Percentiles rank a stretch among this genome's conserved stretches.
Conservation (phyloP, 1,140 invertebrate species). For the Micrasema longulum region DNA sequence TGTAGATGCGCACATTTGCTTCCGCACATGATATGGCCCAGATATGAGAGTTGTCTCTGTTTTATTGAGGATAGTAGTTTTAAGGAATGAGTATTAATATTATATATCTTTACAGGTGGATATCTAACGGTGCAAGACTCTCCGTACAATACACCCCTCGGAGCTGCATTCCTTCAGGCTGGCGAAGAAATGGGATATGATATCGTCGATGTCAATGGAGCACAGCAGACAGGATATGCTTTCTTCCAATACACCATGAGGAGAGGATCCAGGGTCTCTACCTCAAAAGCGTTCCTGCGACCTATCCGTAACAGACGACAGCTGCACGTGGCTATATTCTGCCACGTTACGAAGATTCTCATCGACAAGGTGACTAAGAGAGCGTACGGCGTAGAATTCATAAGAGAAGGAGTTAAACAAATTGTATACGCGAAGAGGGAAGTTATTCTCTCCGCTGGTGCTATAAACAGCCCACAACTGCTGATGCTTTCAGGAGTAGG, state of each 20-base stretch:
- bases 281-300: conserved; percentile 84
- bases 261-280: conserved; percentile 79
- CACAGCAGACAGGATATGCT: conserved; percentile 84
- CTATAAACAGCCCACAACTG: conserved; percentile 82
- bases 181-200: conserved; percentile 92
- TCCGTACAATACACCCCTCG: conserved; percentile 84
- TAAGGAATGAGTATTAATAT: not conserved
- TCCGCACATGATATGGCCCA: too few relatives aligned
- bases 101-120: conserved; percentile 71
- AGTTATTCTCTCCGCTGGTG: conserved; percentile 83
- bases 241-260: conserved; percentile 87
- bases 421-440: conserved; percentile 79
- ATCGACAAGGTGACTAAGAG: conserved; percentile 77
- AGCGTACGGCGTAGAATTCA: conserved; percentile 83
- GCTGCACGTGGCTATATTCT: conserved; percentile 80
- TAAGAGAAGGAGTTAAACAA: conserved; percentile 74
- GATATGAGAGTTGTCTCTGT: too few relatives aligned
- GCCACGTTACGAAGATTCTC: conserved; percentile 81
- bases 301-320: conserved; percentile 80
- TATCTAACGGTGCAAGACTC: conserved; percentile 84
- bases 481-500: conserved; percentile 90
- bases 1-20: too few relatives aligned
- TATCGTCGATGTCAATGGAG: conserved; percentile 81
- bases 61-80: not conserved
- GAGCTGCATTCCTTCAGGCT: conserved; percentile 86